These are phyloP conservation scores for Macropus fuliginosus DNA, from an alignment of 2,797 vertebrate species.

Conservation along the genomic window DNA sequence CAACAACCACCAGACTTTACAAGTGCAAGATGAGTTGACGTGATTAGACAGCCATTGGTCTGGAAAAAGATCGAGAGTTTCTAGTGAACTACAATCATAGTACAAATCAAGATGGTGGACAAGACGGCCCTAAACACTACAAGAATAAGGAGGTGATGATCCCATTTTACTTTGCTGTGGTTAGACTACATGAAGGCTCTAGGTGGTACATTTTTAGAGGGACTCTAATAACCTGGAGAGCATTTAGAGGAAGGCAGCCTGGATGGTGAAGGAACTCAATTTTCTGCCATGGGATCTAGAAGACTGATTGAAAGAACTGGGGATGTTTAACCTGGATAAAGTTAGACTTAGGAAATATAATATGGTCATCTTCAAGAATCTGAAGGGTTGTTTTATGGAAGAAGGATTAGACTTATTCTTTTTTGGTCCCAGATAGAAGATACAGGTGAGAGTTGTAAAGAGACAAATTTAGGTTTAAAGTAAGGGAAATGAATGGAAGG, in stretches of 20 bases:
- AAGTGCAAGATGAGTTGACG: background rate
- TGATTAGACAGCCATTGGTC: background rate
- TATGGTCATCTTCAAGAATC: background rate
- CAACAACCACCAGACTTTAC: background rate
- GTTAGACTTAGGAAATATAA: background rate
- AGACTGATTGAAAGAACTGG: background rate
- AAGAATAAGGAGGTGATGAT: background rate
- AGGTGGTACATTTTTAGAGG: background rate
- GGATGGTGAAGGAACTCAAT: background rate
- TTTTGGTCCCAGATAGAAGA: background rate
- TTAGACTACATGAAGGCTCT: background rate
- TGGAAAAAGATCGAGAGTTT: background rate
- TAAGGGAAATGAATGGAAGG: background rate
- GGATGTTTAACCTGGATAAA: background rate
- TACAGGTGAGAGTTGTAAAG: background rate
- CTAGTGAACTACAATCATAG: background rate
- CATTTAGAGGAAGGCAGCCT: background rate
- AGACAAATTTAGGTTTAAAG: background rate
- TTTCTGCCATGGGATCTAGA: background rate
- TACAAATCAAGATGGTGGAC: background rate
- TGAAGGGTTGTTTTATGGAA: background rate
- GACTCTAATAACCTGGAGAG: background rate
- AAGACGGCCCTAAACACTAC: background rate
- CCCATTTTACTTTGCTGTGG: background rate
- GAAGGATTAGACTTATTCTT: background rate